Conservation (phyloP, 2,797 vertebrate species). For the Parambassis ranga region DNA sequence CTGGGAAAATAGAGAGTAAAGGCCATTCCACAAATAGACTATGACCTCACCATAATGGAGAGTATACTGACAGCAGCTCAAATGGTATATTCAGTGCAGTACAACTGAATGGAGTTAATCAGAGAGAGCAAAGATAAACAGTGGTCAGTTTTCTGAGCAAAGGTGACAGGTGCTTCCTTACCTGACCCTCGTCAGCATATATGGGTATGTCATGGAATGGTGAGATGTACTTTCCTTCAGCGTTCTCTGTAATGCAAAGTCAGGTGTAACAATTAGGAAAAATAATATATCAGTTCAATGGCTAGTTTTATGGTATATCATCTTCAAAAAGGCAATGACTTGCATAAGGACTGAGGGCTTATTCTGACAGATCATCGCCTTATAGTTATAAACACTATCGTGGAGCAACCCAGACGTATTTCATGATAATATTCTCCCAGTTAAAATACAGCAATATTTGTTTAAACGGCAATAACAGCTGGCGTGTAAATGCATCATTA, state of each 20-base stretch:
- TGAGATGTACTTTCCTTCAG: conserved; percentile 89
- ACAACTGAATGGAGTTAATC: not conserved
- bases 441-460: no score
- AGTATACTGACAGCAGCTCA: not conserved
- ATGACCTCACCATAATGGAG: conserved; percentile 13
- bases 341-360: no score
- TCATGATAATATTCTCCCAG: no score
- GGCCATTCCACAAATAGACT: conserved; percentile 50
- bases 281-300: no score
- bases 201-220: conserved; percentile 96
- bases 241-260: conserved; percentile 91
- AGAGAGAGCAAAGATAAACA: no score
- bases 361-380: no score
- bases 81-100: not conserved
- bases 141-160: not conserved
- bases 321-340: no score
- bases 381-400: no score
- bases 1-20: conserved; percentile 46
- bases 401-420: no score
- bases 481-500: not conserved
- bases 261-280: no score
- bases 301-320: no score
- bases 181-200: conserved; percentile 85
- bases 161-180: conserved; percentile 55
- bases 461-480: not conserved